A percentile compares a stretch with the other conserved stretches of the same genome.
These are phyloP conservation scores for Petroica traversi DNA, from an alignment of 2,113 vertebrate species.

Conservation along the genomic window DNA sequence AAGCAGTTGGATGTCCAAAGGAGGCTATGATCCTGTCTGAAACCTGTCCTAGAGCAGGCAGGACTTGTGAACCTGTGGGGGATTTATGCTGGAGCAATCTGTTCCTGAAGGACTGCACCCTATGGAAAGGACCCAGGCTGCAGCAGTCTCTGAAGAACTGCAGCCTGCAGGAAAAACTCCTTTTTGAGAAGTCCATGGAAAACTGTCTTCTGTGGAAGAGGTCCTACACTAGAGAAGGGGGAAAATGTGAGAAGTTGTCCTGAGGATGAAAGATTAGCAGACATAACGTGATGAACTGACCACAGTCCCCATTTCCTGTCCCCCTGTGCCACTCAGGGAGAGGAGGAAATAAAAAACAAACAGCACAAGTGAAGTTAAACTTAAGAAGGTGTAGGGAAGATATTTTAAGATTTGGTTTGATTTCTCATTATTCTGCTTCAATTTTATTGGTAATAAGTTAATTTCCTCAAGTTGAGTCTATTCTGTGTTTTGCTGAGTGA, in stretches of 20 bases:
- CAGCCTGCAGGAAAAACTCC: background rate
- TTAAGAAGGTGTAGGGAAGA: background rate
- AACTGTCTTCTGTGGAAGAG: background rate
- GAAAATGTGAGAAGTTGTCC: background rate
- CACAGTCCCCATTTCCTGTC: background rate
- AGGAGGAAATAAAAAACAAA: background rate
- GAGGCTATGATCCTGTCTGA: accelerated
- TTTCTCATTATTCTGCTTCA: background rate
- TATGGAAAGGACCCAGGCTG: background rate
- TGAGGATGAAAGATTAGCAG: background rate
- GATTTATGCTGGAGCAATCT: background rate
- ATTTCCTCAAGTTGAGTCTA: background rate
- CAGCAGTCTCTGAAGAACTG: background rate
- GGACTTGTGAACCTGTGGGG: accelerated
- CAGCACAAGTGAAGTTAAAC: background rate
- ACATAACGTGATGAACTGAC: background rate
- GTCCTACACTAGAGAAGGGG: background rate
- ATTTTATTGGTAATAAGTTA: background rate
- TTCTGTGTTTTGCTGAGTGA: background rate
- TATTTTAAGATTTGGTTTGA: background rate
- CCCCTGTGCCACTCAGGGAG: accelerated
- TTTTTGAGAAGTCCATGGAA: background rate
- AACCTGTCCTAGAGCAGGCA: background rate
- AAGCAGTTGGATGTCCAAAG: background rate
- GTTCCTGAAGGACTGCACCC: background rate